Percentiles rank a stretch among this genome's conserved stretches.
These are phyloP conservation scores for Origma solitaria DNA, from an alignment of 2,113 vertebrate species.

Conservation along the genomic window DNA sequence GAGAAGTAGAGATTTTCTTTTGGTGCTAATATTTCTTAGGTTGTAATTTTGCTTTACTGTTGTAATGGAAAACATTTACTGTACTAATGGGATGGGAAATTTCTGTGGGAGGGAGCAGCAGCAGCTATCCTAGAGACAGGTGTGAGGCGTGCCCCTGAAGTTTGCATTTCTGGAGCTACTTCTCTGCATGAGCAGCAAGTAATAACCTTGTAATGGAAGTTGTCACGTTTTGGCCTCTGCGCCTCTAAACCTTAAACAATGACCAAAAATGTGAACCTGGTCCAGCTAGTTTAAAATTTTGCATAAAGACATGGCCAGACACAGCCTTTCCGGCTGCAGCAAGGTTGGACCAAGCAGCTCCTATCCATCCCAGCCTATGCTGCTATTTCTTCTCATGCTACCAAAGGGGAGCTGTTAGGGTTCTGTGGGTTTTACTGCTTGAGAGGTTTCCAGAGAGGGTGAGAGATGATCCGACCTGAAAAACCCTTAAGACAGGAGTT, in stretches of 20 bases:
- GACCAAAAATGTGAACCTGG: neutral
- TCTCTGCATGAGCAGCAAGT: neutral
- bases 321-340: neutral
- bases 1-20: neutral
- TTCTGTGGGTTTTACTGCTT: neutral
- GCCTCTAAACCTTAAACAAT: neutral
- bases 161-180: neutral
- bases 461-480: neutral
- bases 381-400: neutral
- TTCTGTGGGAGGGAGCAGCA: neutral
- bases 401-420: neutral
- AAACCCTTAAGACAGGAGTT: neutral
- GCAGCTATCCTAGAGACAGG: neutral
- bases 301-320: accelerated
- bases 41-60: neutral
- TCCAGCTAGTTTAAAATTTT: neutral
- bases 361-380: neutral
- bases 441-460: neutral
- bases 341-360: neutral
- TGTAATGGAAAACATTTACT: neutral
- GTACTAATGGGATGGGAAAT: neutral
- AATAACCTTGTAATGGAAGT: neutral
- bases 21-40: neutral
- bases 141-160: neutral
- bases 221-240: neutral